Base-by-base conservation (phyloP, 1,140 invertebrate species). In the Branchinecta lindahli region DNA sequence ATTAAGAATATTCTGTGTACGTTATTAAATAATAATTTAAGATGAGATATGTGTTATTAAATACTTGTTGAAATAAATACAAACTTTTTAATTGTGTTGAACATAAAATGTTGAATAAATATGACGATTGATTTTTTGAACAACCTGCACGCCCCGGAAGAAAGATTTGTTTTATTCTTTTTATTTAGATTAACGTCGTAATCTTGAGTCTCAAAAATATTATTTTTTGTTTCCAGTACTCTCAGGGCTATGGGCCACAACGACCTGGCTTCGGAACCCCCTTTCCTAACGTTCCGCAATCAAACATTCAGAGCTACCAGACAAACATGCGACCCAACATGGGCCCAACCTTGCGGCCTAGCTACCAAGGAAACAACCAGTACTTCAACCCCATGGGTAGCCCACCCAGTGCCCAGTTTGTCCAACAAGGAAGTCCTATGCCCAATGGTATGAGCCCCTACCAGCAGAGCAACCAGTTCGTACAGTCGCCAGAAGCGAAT, bases 231-330 rank as follows among this genome's bases (percentile, higher is more conserved):
- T 61, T 61, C 18, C 52, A 61, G 52, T 61, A 61, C 18, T 61
- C 52, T 61, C 52, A 61, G 52, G 52, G 52, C 52, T 61, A 61
- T 20, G 12, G 18, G 52, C 75, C 79, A 75, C 74, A 74, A 77
- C 75, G 67, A 70, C 72, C 66, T 77, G 71, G 72, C 76, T 77
- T 71, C 78, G 73, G 65, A 75, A 69, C 72, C 76, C 75, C 8
- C 12, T 45, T 70, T n/a, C 33, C 44, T 69, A 44, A 12, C 44
- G 21, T 12, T 44, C 68, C 45, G 45, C 20, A 66, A 70, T 44
- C 65, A 61, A 69, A 69, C 72, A 72, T 79, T 8, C 77, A 77
- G 69, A 75, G 66, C 52, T 73, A 69, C 65, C 81, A 82, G 68
- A 45, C 68, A 46, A 8, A 15, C 12, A 46, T 69, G 33, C 33